Evolutionary conservation across 1,140 invertebrate species (phyloP).

Genomic region (Penaeus chinensis): DNA sequence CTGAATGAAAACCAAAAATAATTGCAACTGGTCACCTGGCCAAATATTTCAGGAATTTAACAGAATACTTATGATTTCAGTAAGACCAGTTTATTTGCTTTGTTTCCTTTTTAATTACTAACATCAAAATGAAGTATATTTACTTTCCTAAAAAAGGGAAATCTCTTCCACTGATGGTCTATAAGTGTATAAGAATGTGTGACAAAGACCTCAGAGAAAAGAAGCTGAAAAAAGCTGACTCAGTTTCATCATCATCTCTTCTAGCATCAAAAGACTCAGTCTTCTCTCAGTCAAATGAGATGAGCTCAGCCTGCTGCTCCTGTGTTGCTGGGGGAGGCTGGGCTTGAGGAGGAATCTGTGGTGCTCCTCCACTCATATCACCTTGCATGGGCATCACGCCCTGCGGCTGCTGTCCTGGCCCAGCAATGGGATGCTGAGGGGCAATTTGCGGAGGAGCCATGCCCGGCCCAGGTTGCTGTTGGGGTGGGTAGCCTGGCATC

Average conservation of each 20-base stretch:
- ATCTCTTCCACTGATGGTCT: too few species aligned
- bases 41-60: too few species aligned
- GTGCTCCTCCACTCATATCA: slow-evolving; percentile 35
- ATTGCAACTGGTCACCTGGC: too few species aligned
- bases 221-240: background rate
- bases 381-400: slow-evolving; percentile 26
- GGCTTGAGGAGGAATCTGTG: slow-evolving; percentile 65
- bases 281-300: slow-evolving; percentile 76
- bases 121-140: too few species aligned
- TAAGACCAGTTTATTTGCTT: too few species aligned
- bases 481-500: slow-evolving; percentile 41
- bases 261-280: slow-evolving; percentile 55
- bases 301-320: slow-evolving; percentile 77
- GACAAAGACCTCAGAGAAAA: background rate
- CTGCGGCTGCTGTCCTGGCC: slow-evolving; percentile 18
- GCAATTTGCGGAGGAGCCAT: slow-evolving; percentile 34
- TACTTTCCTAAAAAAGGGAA: too few species aligned
- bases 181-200: too few species aligned
- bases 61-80: too few species aligned
- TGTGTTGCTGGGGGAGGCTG: slow-evolving; percentile 66
- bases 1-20: too few species aligned
- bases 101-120: too few species aligned
- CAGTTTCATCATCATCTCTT: background rate
- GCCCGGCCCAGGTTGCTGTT: slow-evolving; percentile 31
- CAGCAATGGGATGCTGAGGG: slow-evolving; percentile 36